Evolutionary conservation across 2,888 invertebrate genomes (phyloP).

Genomic region (Crossocerus cetratus): DNA sequence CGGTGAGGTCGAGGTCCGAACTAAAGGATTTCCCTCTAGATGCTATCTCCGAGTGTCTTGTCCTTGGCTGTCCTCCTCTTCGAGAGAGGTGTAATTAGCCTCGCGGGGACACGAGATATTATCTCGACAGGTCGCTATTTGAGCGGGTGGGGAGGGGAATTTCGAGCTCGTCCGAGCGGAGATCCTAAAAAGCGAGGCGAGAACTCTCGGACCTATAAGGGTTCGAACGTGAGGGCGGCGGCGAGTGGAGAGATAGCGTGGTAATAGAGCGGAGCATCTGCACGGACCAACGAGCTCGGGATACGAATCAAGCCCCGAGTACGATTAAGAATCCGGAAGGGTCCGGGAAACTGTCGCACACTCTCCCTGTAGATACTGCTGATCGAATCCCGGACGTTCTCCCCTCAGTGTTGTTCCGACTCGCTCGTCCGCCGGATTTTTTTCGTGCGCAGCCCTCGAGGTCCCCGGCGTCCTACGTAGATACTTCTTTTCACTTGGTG

Average conservation of each 20-base stretch:
- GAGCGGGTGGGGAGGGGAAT: background rate
- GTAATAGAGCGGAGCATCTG: slow-evolving; percentile 46
- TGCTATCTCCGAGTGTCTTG: background rate
- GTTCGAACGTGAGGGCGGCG: background rate
- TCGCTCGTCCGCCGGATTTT: slow-evolving; percentile 2
- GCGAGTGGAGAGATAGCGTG: slow-evolving; percentile 28
- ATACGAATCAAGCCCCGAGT: slow-evolving; percentile 43
- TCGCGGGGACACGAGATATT: slow-evolving; percentile 3
- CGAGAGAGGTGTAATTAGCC: slow-evolving; percentile 17
- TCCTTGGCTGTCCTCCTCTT: slow-evolving; percentile 1
- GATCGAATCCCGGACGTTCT: slow-evolving; percentile 27
- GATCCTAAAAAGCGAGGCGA: too few relatives aligned
- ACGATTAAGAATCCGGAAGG: slow-evolving; percentile 49
- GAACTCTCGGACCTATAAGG: too few relatives aligned
- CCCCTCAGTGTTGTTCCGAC: slow-evolving; percentile 26
- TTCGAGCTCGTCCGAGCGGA: too few relatives aligned
- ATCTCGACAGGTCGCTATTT: background rate
- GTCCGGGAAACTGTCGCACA: slow-evolving; percentile 10
- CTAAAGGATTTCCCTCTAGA: background rate
- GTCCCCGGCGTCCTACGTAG: too few relatives aligned
- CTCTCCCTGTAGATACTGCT: background rate
- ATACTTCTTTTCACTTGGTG: too few relatives aligned
- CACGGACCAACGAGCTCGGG: slow-evolving; percentile 43
- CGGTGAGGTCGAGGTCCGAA: too few relatives aligned
- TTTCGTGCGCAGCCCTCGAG: background rate